These are phyloP conservation scores for Picus viridis DNA, from an alignment of 2,797 vertebrate genomes.

Conservation along the genomic window DNA sequence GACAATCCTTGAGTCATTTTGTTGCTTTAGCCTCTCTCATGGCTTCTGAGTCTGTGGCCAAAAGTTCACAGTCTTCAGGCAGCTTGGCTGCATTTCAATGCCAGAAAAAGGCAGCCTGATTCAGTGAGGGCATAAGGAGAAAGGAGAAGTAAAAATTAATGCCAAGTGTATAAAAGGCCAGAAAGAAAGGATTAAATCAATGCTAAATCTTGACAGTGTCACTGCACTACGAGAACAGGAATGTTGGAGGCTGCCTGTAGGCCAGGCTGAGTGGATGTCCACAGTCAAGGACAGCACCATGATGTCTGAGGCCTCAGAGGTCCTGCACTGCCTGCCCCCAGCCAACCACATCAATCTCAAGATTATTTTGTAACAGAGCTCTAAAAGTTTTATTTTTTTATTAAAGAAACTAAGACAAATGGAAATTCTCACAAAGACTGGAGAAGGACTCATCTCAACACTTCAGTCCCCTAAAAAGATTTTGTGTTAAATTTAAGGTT, in stretches of 20 bases:
- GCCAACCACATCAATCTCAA: not conserved
- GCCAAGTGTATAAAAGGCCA: not conserved
- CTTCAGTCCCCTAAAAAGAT: not conserved
- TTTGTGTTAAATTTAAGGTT: not conserved
- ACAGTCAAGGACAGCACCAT: not conserved
- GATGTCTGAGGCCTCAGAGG: not conserved
- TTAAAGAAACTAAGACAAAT: not conserved
- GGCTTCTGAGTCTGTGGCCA: not conserved
- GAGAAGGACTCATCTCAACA: not conserved
- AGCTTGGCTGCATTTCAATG: not conserved
- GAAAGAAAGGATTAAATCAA: not conserved
- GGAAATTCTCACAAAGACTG: not conserved
- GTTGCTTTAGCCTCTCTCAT: not conserved
- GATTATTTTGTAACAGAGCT: not conserved
- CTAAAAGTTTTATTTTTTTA: not conserved
- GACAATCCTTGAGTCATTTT: not conserved
- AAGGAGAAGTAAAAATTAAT: not conserved
- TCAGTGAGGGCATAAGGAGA: not conserved
- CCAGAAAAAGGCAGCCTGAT: conserved; percentile 3
- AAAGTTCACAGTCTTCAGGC: conserved; percentile 12
- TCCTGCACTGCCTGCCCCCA: not conserved
- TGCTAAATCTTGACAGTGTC: not conserved
- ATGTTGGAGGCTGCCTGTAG: not conserved
- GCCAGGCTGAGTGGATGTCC: not conserved
- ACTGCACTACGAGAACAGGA: not conserved